These are phyloP conservation scores for Spinibarbus caldwelli DNA, from an alignment of 2,797 vertebrate species.

Conservation along the genomic window DNA sequence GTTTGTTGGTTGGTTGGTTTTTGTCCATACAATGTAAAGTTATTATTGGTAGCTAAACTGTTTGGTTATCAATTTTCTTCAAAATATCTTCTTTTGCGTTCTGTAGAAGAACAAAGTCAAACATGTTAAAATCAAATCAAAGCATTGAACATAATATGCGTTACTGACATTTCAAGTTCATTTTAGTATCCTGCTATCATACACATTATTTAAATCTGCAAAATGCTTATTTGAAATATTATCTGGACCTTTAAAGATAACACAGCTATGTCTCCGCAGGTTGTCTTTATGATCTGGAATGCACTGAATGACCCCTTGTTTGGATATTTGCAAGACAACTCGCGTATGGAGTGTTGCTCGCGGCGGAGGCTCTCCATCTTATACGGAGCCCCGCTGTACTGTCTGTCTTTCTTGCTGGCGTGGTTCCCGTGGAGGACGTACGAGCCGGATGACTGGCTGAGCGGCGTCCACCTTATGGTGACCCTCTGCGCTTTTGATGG, in stretches of 20 bases:
- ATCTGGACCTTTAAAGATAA: background rate
- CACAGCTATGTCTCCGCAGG: constrained; percentile 66
- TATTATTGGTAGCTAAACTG: background rate
- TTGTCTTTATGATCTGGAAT: constrained; percentile 92
- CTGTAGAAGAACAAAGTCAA: background rate
- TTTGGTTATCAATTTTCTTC: background rate
- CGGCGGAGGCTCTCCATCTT: constrained; percentile 81
- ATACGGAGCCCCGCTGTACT: constrained; percentile 84
- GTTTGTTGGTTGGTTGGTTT: background rate
- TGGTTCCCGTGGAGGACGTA: constrained; percentile 93
- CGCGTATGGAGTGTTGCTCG: constrained; percentile 76
- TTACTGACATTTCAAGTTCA: background rate
- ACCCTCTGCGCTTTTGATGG: constrained; percentile 86
- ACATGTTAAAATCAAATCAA: background rate
- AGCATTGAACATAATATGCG: background rate
- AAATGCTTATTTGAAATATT: background rate
- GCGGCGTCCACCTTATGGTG: constrained; percentile 82
- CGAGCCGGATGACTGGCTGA: constrained; percentile 84
- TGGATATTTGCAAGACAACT: constrained; percentile 88
- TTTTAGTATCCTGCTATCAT: background rate
- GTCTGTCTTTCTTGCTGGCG: constrained; percentile 86
- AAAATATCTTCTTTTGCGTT: background rate
- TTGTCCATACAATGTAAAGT: background rate
- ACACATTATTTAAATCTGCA: background rate
- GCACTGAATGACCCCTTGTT: constrained; percentile 89